Evolutionary conservation across 2,113 vertebrate species (phyloP), one percentile per base, ranked within the genome.

Genomic region (Passer domesticus): DNA sequence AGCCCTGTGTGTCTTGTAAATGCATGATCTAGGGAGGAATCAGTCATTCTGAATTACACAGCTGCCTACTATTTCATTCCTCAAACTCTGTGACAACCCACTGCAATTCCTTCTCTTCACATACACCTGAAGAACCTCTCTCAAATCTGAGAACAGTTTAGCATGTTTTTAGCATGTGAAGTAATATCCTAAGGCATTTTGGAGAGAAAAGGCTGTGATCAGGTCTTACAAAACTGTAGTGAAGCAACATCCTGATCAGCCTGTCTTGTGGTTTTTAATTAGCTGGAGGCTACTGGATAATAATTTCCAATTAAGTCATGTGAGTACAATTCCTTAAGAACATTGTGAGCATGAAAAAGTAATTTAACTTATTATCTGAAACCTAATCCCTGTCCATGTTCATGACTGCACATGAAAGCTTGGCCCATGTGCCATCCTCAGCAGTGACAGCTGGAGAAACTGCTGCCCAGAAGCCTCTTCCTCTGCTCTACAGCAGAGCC

Each of bases 181-280:
- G 14, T 12, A 58, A 80, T 68, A 70, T 43, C 39, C 11, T 46
- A 63, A 70, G 24, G 24, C 47, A 70, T 68, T 77, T 70, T 92
- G 47, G 44, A 90, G 9, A 46, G 14, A 86, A 86, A 77, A 89
- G 39, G 8, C 21, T 27, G 12, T 59, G 68, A 86, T 56, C 33
- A 90, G 73, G 17, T 56, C 55, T 92, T 94, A 75, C 47, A 83
- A 87, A 96, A 86, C 55, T 18, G 4, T 7, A 55, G n/a, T 87
- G 89, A 92, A 50, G 35, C 73, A 95, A 59, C 80, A 78, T 64
- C 68, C 64, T 93, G 47, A 81, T 75, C 50, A 77, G 44, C 16
- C n/a, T 72, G 30, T 6, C 39, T 46, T 50, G 25, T 37, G 30
- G 15, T 43, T 53, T 89, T 53, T 15, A 33, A 30, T 78, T 92